Conservation (phyloP, 2,888 invertebrate species). For the Allolobophora icterica region DNA sequence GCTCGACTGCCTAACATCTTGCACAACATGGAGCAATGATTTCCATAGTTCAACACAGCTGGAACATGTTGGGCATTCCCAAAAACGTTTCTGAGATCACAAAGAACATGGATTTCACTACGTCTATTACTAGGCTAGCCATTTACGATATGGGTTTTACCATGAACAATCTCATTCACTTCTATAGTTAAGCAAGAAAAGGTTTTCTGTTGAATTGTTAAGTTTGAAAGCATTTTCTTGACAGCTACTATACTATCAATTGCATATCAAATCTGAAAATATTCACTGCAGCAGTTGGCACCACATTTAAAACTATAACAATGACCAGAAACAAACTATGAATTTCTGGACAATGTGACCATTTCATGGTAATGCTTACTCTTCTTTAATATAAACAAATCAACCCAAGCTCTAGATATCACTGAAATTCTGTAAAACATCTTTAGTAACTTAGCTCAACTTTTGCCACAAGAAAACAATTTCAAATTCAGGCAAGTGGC, state of each 20-base stretch:
- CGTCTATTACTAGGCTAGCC: neutral
- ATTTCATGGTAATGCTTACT: no score
- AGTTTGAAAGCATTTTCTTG: neutral
- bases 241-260: neutral
- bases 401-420: no score
- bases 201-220: neutral
- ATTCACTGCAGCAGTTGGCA: neutral
- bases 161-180: constrained; percentile 17
- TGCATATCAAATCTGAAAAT: neutral
- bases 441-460: neutral
- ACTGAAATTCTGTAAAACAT: neutral
- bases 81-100: neutral
- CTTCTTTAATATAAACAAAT: no score
- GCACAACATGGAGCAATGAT: neutral
- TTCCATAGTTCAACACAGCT: neutral
- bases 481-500: constrained; percentile 6
- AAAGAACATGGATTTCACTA: no score
- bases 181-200: neutral
- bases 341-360: no score
- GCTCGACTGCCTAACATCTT: neutral
- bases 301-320: no score
- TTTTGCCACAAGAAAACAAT: neutral
- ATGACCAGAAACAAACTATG: no score
- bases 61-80: neutral
- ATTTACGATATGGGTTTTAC: neutral